Conservation (phyloP, 1,140 invertebrate species). For the Frieseomelitta varia region DNA sequence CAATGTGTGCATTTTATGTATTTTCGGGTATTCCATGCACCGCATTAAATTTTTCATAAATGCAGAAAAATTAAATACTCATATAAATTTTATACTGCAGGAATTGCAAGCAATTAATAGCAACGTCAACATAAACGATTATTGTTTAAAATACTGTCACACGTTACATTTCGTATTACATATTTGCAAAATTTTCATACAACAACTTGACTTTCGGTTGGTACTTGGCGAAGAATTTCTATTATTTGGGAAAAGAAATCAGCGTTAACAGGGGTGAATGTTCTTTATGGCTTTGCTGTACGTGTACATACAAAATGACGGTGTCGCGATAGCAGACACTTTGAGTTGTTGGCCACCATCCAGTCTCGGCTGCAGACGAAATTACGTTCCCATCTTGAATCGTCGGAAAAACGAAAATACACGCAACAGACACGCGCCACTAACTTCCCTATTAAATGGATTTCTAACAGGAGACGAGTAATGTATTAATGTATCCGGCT, state of each 20-base stretch:
- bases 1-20: too few relatives aligned
- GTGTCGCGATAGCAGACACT: constrained; percentile 55
- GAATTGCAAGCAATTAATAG: neutral
- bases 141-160: neutral
- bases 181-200: neutral
- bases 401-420: constrained; percentile 28
- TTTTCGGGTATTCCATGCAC: too few relatives aligned
- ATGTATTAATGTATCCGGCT: constrained; percentile 27
- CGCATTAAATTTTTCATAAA: too few relatives aligned
- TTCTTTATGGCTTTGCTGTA: neutral
- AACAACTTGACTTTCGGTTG: neutral
- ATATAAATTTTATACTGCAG: neutral
- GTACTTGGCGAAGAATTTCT: too few relatives aligned
- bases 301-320: neutral
- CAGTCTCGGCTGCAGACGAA: constrained; percentile 61
- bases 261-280: neutral
- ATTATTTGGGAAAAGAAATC: neutral
- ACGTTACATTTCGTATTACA: neutral
- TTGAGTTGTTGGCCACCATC: constrained; percentile 72
- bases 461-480: constrained; percentile 24
- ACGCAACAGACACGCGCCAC: constrained; percentile 46
- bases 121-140: neutral
- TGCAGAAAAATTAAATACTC: too few relatives aligned
- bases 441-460: constrained; percentile 25
- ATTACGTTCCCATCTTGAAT: constrained; percentile 66